Conservation (phyloP, 2,888 invertebrate species). For the Saturnia pavonia region DNA sequence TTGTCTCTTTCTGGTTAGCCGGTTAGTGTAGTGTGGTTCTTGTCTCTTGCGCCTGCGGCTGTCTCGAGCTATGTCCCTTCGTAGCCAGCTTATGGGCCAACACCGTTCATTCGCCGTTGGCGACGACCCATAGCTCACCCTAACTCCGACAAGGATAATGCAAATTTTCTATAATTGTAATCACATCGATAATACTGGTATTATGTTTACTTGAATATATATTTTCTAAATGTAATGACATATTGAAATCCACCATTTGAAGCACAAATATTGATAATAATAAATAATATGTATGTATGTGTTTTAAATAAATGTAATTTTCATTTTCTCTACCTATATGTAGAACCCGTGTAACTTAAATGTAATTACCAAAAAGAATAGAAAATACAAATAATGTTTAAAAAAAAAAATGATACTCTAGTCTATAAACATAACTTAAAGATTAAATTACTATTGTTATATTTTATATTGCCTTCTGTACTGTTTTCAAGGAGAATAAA, state of each 20-base stretch:
- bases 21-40: conserved; percentile 41
- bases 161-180: conserved; percentile 81
- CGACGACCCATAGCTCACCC: conserved; percentile 74
- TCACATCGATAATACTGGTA: conserved; percentile 44
- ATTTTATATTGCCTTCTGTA: neutral
- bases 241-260: no score
- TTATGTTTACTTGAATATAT: neutral
- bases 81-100: conserved; percentile 55
- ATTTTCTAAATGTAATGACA: neutral
- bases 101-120: conserved; percentile 67
- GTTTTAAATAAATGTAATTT: no score
- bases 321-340: no score
- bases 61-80: conserved; percentile 53
- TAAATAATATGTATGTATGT: neutral
- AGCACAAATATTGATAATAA: neutral
- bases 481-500: neutral
- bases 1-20: conserved; percentile 49
- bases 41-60: conserved; percentile 55
- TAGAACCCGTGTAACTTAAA: neutral
- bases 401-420: neutral
- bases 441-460: neutral
- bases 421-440: neutral
- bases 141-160: conserved; percentile 75
- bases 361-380: neutral
- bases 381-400: neutral